A percentile compares a stretch with the other conserved stretches of the same genome.
Conservation (phyloP, 2,113 vertebrate genomes). For the Syngnathus typhle region DNA sequence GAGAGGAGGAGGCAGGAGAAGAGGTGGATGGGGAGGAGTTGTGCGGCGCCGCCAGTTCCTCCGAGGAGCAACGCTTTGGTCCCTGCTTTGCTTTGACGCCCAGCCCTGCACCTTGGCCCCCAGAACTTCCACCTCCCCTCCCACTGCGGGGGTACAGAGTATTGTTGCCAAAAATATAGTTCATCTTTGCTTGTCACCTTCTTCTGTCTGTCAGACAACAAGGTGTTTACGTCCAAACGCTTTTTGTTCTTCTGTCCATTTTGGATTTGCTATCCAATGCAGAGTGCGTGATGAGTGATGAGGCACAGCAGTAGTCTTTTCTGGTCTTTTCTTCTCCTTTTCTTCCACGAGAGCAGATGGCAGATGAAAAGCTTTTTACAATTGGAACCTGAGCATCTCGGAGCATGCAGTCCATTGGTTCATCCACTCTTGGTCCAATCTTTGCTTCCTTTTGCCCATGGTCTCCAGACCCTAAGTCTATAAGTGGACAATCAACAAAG, state of each 20-base stretch:
- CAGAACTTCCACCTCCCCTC: conserved; percentile 73
- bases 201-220: conserved; percentile 15
- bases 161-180: conserved; percentile 99
- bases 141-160: conserved; percentile 86
- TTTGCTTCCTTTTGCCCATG: conserved; percentile 29
- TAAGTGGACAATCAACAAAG: conserved; percentile 21
- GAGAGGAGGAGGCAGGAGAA: conserved; percentile 75
- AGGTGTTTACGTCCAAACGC: conserved; percentile 27
- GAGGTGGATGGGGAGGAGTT: conserved; percentile 58
- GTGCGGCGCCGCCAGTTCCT: conserved; percentile 74
- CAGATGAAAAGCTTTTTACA: conserved; percentile 38
- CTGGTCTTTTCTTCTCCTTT: conserved; percentile 52
- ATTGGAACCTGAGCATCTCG: conserved; percentile 22
- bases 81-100: conserved; percentile 86
- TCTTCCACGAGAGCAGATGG: conserved; percentile 42
- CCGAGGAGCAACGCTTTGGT: conserved; percentile 85
- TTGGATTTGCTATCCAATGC: conserved; percentile 35
- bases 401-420: conserved; percentile 25
- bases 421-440: conserved; percentile 12
- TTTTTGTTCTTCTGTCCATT: conserved; percentile 6
- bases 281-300: conserved; percentile 21
- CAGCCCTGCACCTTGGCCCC: conserved; percentile 70
- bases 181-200: conserved; percentile 69
- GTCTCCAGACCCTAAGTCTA: conserved; percentile 30
- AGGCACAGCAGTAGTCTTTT: conserved; percentile 21